Evolutionary conservation across 2,888 invertebrate genomes (phyloP).

Genomic region (Lithophane ornitopus): DNA sequence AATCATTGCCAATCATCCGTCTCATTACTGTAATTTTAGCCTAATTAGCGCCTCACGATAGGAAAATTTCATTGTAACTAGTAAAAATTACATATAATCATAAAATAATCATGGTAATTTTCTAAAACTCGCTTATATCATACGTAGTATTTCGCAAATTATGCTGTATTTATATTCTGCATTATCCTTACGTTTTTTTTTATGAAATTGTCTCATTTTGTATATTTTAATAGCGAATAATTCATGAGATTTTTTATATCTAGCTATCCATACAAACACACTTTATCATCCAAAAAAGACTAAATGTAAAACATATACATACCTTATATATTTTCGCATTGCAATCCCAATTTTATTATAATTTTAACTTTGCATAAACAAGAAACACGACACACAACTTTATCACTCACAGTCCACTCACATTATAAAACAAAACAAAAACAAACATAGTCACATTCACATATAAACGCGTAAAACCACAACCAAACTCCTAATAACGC

Average conservation of each 20-base stretch:
- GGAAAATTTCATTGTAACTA: slow-evolving; percentile 22
- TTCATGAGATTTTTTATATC: neutral
- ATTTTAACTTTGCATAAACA: slow-evolving; percentile 11
- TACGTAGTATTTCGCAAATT: slow-evolving; percentile 32
- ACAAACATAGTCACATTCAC: neutral
- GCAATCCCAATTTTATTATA: neutral
- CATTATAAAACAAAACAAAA: slow-evolving; percentile 38
- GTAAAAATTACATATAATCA: slow-evolving; percentile 21
- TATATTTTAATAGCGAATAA: neutral
- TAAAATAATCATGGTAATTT: slow-evolving; percentile 39
- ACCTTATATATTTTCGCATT: slow-evolving; percentile 14
- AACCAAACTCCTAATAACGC: neutral
- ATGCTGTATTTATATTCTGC: slow-evolving; percentile 12
- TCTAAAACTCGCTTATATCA: slow-evolving; percentile 33
- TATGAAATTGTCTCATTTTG: neutral
- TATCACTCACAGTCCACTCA: slow-evolving; percentile 28
- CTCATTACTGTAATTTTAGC: slow-evolving; percentile 46
- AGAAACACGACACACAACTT: slow-evolving; percentile 19
- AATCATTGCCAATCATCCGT: slow-evolving; percentile 52
- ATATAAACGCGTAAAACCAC: neutral
- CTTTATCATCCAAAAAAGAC: neutral
- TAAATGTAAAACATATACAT: neutral
- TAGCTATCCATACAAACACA: neutral
- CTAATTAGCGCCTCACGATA: slow-evolving; percentile 23
- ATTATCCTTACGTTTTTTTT: slow-evolving; percentile 13